These are phyloP conservation scores for Dysmachus trigonus DNA, from an alignment of 2,888 invertebrate species.

Conservation along the genomic window DNA sequence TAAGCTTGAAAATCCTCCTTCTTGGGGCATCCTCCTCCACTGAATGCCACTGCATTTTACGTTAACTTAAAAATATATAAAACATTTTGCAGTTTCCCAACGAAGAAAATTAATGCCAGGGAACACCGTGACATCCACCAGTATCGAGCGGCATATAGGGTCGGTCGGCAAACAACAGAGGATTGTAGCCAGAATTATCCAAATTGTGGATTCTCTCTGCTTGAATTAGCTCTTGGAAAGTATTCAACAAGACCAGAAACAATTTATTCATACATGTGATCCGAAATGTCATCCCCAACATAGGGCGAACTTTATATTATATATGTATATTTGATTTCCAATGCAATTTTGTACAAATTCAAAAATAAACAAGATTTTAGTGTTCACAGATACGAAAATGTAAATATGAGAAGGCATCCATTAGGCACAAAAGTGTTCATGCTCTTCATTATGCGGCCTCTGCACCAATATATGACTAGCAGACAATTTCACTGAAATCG, in stretches of 20 bases:
- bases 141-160: slow-evolving; percentile 73
- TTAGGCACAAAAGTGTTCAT: background rate
- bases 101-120: slow-evolving; percentile 67
- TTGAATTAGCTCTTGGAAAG: slow-evolving; percentile 75
- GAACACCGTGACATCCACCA: slow-evolving; percentile 73
- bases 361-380: background rate
- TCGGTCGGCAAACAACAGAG: slow-evolving; percentile 59
- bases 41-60: background rate
- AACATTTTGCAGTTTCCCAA: slow-evolving; percentile 68
- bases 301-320: background rate
- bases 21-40: background rate
- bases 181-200: slow-evolving; percentile 69
- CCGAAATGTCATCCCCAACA: background rate
- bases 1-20: slow-evolving; percentile 58
- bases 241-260: slow-evolving; percentile 52
- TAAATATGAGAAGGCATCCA: background rate
- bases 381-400: background rate
- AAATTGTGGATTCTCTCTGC: slow-evolving; percentile 75
- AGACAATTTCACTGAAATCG: background rate
- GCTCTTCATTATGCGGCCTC: background rate
- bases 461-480: background rate
- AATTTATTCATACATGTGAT: slow-evolving; percentile 22
- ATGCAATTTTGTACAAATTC: background rate
- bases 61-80: background rate
- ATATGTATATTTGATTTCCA: background rate